Percentiles rank a stretch among this genome's conserved stretches.
Conservation (phyloP, 2,113 vertebrate genomes). For the Aphelocoma coerulescens region DNA sequence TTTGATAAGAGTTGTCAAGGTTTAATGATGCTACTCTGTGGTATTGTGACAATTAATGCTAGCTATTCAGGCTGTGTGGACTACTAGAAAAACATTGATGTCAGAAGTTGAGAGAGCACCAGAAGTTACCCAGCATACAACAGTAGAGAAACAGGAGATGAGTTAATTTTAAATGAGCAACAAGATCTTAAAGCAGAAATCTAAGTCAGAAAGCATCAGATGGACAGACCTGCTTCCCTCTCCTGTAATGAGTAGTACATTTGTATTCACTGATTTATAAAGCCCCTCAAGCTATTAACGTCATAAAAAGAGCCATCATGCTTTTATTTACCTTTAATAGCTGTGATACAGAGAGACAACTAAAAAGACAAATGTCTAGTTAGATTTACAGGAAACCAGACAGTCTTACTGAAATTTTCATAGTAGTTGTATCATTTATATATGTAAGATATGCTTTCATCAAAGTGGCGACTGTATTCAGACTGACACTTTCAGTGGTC, state of each 20-base stretch:
- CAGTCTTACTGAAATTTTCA: constrained; percentile 35
- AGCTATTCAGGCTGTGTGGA: neutral
- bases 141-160: neutral
- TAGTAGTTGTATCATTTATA: constrained; percentile 12
- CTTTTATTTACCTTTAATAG: constrained; percentile 49
- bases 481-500: neutral
- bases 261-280: neutral
- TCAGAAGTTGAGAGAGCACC: neutral
- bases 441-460: neutral
- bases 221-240: neutral
- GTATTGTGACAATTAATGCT: neutral
- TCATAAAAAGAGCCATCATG: neutral
- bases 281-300: constrained; percentile 13
- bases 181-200: neutral
- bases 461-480: neutral
- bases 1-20: neutral
- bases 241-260: neutral
- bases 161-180: constrained; percentile 16
- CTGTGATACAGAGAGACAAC: neutral
- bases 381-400: constrained; percentile 4
- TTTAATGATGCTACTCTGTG: neutral
- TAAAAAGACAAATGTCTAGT: constrained; percentile 10
- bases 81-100: neutral
- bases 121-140: neutral
- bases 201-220: neutral